Base-by-base conservation (phyloP, 1,140 invertebrate species). In the Drosophila asahinai region DNA sequence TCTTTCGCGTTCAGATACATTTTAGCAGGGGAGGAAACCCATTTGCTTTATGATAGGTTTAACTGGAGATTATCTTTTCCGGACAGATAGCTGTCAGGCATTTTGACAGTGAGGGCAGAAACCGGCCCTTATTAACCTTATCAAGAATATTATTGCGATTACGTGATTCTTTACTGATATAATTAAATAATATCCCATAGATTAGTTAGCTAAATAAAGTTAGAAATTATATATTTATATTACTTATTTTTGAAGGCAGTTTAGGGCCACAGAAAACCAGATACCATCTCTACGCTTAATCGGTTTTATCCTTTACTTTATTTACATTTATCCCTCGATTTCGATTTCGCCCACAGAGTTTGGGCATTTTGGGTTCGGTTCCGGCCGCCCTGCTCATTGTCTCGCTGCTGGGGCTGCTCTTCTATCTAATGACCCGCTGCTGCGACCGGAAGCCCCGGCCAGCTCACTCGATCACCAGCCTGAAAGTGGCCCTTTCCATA, bases 351-450 rank as follows among this genome's bases (percentile, higher is more conserved):
- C 9, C 5, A 51, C 95, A 98, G 97, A 97, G 97, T 82, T 94
- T 98, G 89, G 97, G 97, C 12, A 98, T 99, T 81, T 94, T 98
- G 77, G 97, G 96, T 19, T 98, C 97, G 17, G 95, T 98, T 76
- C 98, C 98, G 9, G 97, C 98, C 59, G 96, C 96, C 11, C 96
- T 97, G 95, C 94, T 98, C 77, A 98, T 98, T 80, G 93, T 98
- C 17, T 98, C 98, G 9, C 94, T 99, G 70, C 94, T 98, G 72
- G 95, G 98, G 45, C 95, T 98, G 72, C 95, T 98, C 79, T 96
- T 98, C 77, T 99, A 98, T 94, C 94, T 99, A 80, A 95, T 98
- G 93, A 98, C 97, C 74, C 95, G 98, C 94, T 99, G 98, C 94
- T 99, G 98, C 94, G 98, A 98, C 94, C 95, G 97, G 82, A 97